A percentile compares a stretch with the other conserved stretches of the same genome.
phyloP scores from a whole-genome alignment of 2,888 invertebrate genomes.

The Leptinotarsa rubiginosa region DNA sequence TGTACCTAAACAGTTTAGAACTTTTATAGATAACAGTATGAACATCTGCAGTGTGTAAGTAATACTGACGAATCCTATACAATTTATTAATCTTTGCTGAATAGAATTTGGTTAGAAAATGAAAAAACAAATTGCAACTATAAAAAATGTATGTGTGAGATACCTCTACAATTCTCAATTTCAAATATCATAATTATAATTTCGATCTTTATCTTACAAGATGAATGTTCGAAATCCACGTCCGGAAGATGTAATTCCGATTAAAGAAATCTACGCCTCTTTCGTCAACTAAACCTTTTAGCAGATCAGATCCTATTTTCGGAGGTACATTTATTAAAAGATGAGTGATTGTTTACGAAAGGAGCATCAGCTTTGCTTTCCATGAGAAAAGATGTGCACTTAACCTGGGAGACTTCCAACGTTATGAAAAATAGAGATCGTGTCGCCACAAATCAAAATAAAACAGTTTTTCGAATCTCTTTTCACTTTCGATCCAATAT shows the following conservation, averaged over 20 bases:
- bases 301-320: constrained; percentile 44
- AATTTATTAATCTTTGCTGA: no score
- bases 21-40: no score
- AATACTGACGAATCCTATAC: no score
- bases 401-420: constrained; percentile 39
- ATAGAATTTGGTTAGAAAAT: no score
- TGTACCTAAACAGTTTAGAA: no score
- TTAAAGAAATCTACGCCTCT: constrained; percentile 22
- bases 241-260: neutral
- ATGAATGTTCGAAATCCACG: neutral
- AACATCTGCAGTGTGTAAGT: no score
- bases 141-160: no score
- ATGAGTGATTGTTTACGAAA: constrained; percentile 58
- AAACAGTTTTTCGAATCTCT: constrained; percentile 32
- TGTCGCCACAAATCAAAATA: constrained; percentile 53
- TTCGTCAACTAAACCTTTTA: constrained; percentile 30
- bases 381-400: constrained; percentile 55
- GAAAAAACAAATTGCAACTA: no score
- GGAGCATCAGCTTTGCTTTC: constrained; percentile 52
- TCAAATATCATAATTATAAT: no score
- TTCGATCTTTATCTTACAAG: no score
- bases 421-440: constrained; percentile 53
- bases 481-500: constrained; percentile 14
- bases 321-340: constrained; percentile 51
- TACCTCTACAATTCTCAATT: no score